These are phyloP conservation scores for Kryptopterus vitreolus DNA, from an alignment of 2,797 vertebrate genomes.

Conservation along the genomic window DNA sequence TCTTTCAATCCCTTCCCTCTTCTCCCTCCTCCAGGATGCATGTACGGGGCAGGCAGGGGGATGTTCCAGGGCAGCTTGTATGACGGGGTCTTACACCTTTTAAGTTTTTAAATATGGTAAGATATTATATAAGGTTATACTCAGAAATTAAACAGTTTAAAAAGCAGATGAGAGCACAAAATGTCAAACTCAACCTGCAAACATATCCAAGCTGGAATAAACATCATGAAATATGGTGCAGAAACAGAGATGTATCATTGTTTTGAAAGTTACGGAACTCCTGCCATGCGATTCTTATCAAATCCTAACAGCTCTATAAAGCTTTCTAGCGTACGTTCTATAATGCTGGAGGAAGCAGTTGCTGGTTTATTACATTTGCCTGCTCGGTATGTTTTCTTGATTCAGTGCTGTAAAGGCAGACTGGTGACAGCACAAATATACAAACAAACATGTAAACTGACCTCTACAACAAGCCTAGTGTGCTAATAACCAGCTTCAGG, in stretches of 20 bases:
- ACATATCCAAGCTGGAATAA: neutral
- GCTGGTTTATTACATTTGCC: slow-evolving; percentile 11
- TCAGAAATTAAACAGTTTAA: slow-evolving; percentile 1
- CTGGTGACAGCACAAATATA: neutral
- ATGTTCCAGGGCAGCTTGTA: slow-evolving; percentile 51
- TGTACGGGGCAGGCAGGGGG: slow-evolving; percentile 37
- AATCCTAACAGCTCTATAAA: slow-evolving; percentile 61
- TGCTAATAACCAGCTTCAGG: slow-evolving; percentile 77
- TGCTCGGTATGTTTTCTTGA: neutral
- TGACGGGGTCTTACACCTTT: slow-evolving; percentile 53
- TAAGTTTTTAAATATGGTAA: slow-evolving; percentile 55
- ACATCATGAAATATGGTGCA: neutral
- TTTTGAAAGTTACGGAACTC: slow-evolving; percentile 20
- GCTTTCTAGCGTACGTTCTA: neutral
- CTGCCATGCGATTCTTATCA: slow-evolving; percentile 52
- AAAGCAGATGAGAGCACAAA: neutral
- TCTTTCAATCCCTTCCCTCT: slow-evolving; percentile 34
- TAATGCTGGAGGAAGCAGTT: neutral
- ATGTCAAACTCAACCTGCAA: slow-evolving; percentile 5
- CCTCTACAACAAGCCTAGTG: slow-evolving; percentile 73
- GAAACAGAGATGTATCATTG: neutral
- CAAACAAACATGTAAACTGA: slow-evolving; percentile 73
- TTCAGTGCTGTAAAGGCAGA: neutral
- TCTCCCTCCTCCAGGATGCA: slow-evolving; percentile 36
- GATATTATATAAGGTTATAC: slow-evolving; percentile 1